These are phyloP conservation scores for Phataginus tricuspis DNA, from an alignment of 2,797 vertebrate genomes.

Conservation along the genomic window DNA sequence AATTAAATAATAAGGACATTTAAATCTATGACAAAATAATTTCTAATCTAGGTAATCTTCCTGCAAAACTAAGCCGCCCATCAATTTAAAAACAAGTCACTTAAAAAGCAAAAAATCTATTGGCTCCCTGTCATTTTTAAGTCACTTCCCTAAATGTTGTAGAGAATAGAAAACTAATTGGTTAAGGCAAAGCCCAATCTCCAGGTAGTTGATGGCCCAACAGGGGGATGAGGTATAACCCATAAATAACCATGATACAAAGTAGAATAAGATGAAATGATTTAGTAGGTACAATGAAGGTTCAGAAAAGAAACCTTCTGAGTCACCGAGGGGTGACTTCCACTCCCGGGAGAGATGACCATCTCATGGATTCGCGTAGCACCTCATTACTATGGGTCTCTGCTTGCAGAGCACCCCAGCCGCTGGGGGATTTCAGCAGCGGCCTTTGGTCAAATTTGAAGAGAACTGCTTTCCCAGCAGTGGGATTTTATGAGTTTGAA, in stretches of 20 bases:
- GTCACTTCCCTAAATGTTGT: background rate
- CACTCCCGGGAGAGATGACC: background rate
- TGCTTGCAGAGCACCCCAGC: background rate
- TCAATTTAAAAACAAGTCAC: slow-evolving; percentile 6
- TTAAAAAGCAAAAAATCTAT: slow-evolving; percentile 26
- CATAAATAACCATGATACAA: background rate
- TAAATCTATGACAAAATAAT: slow-evolving; percentile 5
- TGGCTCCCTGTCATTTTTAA: background rate
- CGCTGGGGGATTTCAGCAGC: background rate
- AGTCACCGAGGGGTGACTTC: background rate
- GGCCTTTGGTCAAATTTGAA: background rate
- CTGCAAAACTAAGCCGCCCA: background rate
- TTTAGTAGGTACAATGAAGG: background rate
- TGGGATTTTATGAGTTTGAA: slow-evolving; percentile 11
- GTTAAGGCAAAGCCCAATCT: background rate
- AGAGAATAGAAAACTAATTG: background rate
- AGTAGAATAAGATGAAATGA: background rate
- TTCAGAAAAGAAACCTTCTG: background rate
- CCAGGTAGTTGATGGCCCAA: background rate
- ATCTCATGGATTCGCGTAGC: background rate
- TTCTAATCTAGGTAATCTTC: slow-evolving; percentile 21
- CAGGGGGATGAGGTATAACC: background rate
- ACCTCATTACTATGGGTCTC: background rate
- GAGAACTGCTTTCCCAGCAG: background rate
- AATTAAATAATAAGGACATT: slow-evolving; percentile 36